Evolutionary conservation across 1,140 invertebrate species (phyloP), one percentile per base, ranked within the genome.

Genomic region (Drosophila yakuba): DNA sequence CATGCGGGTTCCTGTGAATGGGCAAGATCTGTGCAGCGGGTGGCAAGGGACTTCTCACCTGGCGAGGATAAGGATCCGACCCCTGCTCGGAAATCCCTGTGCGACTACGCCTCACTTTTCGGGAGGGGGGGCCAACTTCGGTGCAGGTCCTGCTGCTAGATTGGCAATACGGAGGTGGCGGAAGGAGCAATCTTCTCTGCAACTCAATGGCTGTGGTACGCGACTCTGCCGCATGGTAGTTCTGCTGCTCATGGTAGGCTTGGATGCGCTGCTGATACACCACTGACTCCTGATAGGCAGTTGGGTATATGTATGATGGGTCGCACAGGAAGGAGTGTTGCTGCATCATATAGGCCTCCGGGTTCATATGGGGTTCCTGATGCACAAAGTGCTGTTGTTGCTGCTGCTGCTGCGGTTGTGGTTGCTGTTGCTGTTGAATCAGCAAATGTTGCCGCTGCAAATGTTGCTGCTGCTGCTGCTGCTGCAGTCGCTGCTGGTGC

Each of bases 171-270:
- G 51, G 11, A n/a, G 69, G 38, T 7, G 36, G 67, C 2, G 62
- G 47, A 23, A 44, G 17, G 23, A 51, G 12, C 10, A 61, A 20
- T 17, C 45, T 14, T n/a, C 10, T 25, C 14, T 14, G 52, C 43
- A 71, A 14, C 10, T 72, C 52, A n/a, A 41, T 14, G 4, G 38
- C 32, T 10, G 25, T 17, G 5, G 5, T 17, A 3, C 56, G 63
- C 0, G 36, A 15, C 2, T 72, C 51, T 4, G 38, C 45, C 12
- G 68, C 43, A 74, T n/a, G 60, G 23, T 1, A 66, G 3, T 20
- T n/a, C 17, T 47, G 63, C 55, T 14, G 59, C 47, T 80, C 72
- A n/a, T 45, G 56, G 77, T 66, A 81, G 43, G 60, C 57, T 15
- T 81, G 80, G 48, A 78, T 48, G 4, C 60, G 41, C 28, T 58